These are phyloP conservation scores for Brachionus angularis DNA, from an alignment of 1,140 invertebrate species.

Conservation along the genomic window DNA sequence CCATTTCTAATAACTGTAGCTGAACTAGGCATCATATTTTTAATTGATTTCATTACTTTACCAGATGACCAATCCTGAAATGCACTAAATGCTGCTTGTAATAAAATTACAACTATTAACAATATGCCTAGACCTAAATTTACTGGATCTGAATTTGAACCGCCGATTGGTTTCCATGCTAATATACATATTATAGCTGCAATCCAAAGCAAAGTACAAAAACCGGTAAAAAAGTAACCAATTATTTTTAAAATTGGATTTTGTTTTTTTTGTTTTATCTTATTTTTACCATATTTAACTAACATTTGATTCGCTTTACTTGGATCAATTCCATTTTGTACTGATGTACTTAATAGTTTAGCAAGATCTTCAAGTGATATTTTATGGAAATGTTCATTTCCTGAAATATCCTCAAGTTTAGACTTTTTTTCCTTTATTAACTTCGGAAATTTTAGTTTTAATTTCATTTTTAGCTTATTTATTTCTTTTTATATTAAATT, in stretches of 20 bases:
- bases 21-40: constrained; percentile 59
- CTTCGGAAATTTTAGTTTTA: constrained; percentile 15
- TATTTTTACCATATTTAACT: background rate
- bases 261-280: background rate
- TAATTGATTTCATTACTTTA: constrained; percentile 29
- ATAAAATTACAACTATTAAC: background rate
- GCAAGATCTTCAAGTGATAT: background rate
- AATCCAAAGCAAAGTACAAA: constrained; percentile 21
- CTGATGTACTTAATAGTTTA: background rate
- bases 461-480: background rate
- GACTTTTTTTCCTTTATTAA: constrained; percentile 19
- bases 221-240: constrained; percentile 28
- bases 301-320: constrained; percentile 3
- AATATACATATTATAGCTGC: constrained; percentile 24
- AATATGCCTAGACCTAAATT: constrained; percentile 13
- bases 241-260: constrained; percentile 10
- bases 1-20: constrained; percentile 67
- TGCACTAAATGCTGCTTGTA: constrained; percentile 34
- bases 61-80: constrained; percentile 37
- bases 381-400: background rate
- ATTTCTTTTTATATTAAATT: no score
- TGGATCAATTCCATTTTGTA: background rate
- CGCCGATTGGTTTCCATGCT: constrained; percentile 28
- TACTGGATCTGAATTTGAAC: constrained; percentile 1
- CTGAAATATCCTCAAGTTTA: background rate